A percentile compares a stretch with the other conserved stretches of the same genome.
phyloP scores from a whole-genome alignment of 2,113 vertebrate species.

The Dicaeum eximium region DNA sequence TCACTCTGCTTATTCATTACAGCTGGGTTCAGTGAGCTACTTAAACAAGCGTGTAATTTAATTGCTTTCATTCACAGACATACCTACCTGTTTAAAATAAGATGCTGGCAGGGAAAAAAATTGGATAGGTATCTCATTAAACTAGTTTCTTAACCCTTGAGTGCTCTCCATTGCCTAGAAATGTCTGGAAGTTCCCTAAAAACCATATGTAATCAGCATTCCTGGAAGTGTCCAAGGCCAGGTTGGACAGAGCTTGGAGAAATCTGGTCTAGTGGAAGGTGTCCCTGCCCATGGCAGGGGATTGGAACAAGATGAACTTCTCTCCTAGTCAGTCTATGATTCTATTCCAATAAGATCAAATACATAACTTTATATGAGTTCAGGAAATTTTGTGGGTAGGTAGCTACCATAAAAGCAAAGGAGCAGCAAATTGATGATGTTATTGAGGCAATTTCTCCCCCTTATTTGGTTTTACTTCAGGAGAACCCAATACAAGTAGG shows the following conservation, averaged over 20 bases:
- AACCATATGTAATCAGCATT: not conserved
- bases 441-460: not conserved
- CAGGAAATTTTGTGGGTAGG: not conserved
- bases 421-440: not conserved
- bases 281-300: not conserved
- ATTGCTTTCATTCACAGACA: not conserved
- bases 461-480: not conserved
- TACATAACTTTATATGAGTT: fast-evolving
- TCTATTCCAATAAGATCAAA: not conserved
- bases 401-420: not conserved
- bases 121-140: not conserved
- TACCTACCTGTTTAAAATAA: not conserved
- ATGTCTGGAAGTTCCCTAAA: not conserved
- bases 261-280: not conserved
- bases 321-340: not conserved
- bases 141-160: not conserved
- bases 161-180: not conserved
- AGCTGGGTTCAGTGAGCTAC: not conserved
- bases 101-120: not conserved
- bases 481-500: not conserved
- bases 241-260: not conserved
- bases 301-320: not conserved
- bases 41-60: not conserved
- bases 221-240: not conserved
- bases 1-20: not conserved